Evolutionary conservation across 2,888 invertebrate species (phyloP), one percentile per base, ranked within the genome.

Genomic region (Brachyptera putata): DNA sequence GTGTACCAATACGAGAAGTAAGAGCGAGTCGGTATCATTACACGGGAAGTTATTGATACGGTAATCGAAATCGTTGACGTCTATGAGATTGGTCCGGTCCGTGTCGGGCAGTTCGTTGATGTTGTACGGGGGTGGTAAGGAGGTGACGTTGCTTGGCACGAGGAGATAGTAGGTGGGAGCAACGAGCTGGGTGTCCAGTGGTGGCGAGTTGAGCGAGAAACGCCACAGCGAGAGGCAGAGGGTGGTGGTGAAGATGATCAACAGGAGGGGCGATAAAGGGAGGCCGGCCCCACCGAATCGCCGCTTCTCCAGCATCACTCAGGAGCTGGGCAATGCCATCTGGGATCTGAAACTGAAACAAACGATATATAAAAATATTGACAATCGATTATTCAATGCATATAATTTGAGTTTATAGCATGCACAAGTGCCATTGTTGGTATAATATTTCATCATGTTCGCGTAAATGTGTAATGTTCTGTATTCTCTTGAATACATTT

Each of bases 1-100:
- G 67, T 87, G 83, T 2, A 87, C 77, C 25, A 87, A 75, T 61
- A 88, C 80, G 18, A 89, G 74, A 9, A 86, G 74, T 22, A 87
- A 73, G 13, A 84, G 75, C 5, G 68, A 58, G 67, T 69, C 3
- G 41, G 76, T 75, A 18, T 73, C 72, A 56, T 76, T 73, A 68
- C 85, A 85, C 1, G 78, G 76, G 21, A 77, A 74, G 58, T 84
- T 81, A 64, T 82, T 80, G 43, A 84, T 79, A 56, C 75, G 74
- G 70, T 86, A 88, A 14, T 75, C 72, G 70, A 89, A 88, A 68
- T 82, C 75, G 50, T 77, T 75, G 49, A 87, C 71, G 70, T 85
- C 80, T 41, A 84, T 80, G 57, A 85, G 72, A 41, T 69, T 69
- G n/a, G 68, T 66, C 61, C 71, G 73, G 66, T 76, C 75, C 50